These are phyloP conservation scores for Leontocebus nigricollis DNA, from an alignment of 2,797 vertebrate genomes.

Conservation along the genomic window DNA sequence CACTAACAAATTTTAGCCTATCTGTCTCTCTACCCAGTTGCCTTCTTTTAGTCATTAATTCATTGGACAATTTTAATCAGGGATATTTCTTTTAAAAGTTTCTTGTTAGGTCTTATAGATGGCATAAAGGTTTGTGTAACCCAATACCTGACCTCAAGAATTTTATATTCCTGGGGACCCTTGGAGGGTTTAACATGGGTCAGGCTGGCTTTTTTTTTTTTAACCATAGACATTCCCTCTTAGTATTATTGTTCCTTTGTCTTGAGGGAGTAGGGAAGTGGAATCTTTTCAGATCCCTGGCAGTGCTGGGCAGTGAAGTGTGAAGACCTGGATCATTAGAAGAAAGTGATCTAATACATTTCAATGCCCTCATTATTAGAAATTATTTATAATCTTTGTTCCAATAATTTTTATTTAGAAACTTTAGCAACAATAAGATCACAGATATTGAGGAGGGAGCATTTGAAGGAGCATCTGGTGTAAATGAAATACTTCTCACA, in stretches of 20 bases:
- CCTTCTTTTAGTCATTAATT: background rate
- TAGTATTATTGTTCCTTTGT: background rate
- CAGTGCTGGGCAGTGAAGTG: background rate
- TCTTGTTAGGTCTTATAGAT: background rate
- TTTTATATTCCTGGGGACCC: background rate
- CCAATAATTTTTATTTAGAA: slow-evolving; percentile 86
- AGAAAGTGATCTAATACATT: background rate
- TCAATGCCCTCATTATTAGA: background rate
- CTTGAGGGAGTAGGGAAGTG: background rate
- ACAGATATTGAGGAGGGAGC: slow-evolving; percentile 98
- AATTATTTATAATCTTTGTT: slow-evolving; percentile 43
- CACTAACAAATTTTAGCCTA: background rate
- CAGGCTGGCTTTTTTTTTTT: background rate
- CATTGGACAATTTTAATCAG: background rate
- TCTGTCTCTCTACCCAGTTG: background rate
- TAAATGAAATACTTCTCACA: slow-evolving; percentile 96
- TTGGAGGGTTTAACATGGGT: background rate
- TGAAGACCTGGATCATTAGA: background rate
- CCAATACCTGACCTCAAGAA: background rate
- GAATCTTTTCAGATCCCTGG: background rate
- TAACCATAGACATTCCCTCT: background rate
- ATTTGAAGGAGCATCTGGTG: slow-evolving; percentile 95
- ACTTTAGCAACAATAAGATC: slow-evolving; percentile 98
- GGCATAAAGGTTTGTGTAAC: background rate
- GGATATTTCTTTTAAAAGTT: background rate